Conservation (phyloP, 2,797 vertebrate genomes). For the Microctenopoma stevenorrisi region DNA sequence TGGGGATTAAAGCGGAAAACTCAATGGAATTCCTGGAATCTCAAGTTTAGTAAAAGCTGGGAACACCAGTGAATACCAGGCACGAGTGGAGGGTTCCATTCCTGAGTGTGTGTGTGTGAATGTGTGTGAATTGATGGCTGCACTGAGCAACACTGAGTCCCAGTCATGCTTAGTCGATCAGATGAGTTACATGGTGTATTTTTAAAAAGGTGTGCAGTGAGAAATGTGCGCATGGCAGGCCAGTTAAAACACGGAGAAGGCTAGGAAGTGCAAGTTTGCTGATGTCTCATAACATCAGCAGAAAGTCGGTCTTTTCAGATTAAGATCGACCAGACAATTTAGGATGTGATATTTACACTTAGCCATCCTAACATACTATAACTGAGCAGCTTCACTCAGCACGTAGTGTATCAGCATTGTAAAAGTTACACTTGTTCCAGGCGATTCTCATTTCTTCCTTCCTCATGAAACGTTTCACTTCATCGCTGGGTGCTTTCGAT, state of each 20-base stretch:
- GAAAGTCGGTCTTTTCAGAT: not conserved
- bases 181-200: constrained; percentile 28
- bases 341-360: not conserved
- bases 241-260: constrained; percentile 5
- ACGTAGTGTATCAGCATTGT: no score
- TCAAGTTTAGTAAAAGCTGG: constrained; percentile 71
- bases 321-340: not conserved
- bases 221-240: constrained; percentile 10
- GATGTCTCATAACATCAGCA: constrained; percentile 9
- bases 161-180: constrained; percentile 23
- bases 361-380: not conserved
- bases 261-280: constrained; percentile 1
- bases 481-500: constrained; percentile 14
- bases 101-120: constrained; percentile 29
- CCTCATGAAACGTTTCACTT: not conserved
- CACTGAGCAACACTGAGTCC: constrained; percentile 24
- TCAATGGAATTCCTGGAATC: constrained; percentile 80
- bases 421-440: not conserved
- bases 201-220: constrained; percentile 3
- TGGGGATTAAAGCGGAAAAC: constrained; percentile 77
- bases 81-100: constrained; percentile 54
- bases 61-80: constrained; percentile 72
- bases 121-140: constrained; percentile 34
- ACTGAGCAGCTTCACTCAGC: not conserved
- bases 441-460: not conserved